Conservation (phyloP, 2,888 invertebrate species). For the Eristalis tenax region DNA sequence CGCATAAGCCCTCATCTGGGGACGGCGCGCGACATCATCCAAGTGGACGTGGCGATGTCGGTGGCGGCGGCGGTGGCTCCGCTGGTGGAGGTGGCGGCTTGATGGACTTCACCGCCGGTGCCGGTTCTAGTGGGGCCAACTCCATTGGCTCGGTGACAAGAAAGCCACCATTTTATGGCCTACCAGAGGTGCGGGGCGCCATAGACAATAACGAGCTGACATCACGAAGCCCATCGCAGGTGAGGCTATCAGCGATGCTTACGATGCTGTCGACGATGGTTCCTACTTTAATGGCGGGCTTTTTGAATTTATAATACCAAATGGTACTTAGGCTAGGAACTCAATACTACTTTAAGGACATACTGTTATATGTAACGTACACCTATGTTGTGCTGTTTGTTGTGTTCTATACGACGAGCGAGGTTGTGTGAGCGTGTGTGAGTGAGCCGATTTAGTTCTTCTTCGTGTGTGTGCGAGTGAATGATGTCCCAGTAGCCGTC, state of each 20-base stretch:
- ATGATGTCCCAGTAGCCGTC: not conserved
- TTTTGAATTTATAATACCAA: slow-evolving; percentile 75
- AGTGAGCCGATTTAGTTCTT: slow-evolving; percentile 28
- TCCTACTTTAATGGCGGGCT: slow-evolving; percentile 77
- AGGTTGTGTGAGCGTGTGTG: slow-evolving; percentile 50
- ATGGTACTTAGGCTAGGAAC: slow-evolving; percentile 70
- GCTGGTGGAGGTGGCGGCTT: slow-evolving; percentile 59
- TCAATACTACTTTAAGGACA: slow-evolving; percentile 67
- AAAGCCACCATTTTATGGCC: slow-evolving; percentile 78
- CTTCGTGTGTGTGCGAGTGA: slow-evolving; percentile 2
- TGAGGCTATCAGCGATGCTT: slow-evolving; percentile 59
- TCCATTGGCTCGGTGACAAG: slow-evolving; percentile 77
- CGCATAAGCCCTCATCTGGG: slow-evolving; percentile 76
- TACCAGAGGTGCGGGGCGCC: slow-evolving; percentile 75
- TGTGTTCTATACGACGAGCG: slow-evolving; percentile 66
- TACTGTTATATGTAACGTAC: slow-evolving; percentile 69
- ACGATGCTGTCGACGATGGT: slow-evolving; percentile 73
- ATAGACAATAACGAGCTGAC: slow-evolving; percentile 79
- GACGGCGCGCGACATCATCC: slow-evolving; percentile 69
- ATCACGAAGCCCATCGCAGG: slow-evolving; percentile 72
- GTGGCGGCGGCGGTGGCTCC: slow-evolving; percentile 60
- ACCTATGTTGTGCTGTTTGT: slow-evolving; percentile 70
- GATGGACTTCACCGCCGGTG: slow-evolving; percentile 51
- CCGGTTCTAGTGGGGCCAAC: slow-evolving; percentile 70
- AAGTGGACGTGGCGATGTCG: slow-evolving; percentile 32